Evolutionary conservation across 2,113 vertebrate species (phyloP), one percentile per base, ranked within the genome.

Genomic region (Corvus hawaiiensis): DNA sequence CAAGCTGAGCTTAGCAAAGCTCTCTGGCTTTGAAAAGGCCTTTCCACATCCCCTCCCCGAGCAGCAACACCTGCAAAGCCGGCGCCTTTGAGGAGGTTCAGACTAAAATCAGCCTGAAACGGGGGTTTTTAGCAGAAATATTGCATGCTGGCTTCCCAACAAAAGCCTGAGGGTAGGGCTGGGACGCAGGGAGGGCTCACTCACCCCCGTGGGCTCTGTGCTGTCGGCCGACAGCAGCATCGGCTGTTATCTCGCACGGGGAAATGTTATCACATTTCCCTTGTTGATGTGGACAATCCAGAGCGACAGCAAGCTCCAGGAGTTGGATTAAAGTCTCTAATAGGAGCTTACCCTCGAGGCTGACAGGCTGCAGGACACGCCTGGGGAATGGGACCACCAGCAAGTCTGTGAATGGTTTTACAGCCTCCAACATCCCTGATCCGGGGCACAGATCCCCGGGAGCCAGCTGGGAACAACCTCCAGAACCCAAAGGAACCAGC

Each of bases 311-410:
- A 10, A 91, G 73, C 90, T 27, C 39, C 44, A 84, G 66, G 89
- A 84, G 56, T 62, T 74, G 94, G 93, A 92, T 94, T 95, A 56
- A 80, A 81, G 56, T 1, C 87, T 46, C 89, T 87, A 92, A 92
- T 0, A 87, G 72, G 91, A 77, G 88, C 80, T 92, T 89, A 87
- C 77, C 89, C 95, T 44, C 67, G 4, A 14, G 86, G 89, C 80
- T 94, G 95, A 22, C 48, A 37, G 4, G 72, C 9, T 12, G 52
- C 66, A 73, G 81, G 46, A 63, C 81, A n/a, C 1, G 0, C 48
- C 72, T n/a, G 7, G 49, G 76, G 27, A 89, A 39, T 0, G 13
- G 20, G 33, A 56, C 13, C 61, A 18, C 20, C 55, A 11, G 9
- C 49, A 20, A 16, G 11, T 1, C n/a, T 84, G 51, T 9, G 54